Evolutionary conservation across 1,140 invertebrate species (phyloP).

Genomic region (Drosophila aff.): DNA sequence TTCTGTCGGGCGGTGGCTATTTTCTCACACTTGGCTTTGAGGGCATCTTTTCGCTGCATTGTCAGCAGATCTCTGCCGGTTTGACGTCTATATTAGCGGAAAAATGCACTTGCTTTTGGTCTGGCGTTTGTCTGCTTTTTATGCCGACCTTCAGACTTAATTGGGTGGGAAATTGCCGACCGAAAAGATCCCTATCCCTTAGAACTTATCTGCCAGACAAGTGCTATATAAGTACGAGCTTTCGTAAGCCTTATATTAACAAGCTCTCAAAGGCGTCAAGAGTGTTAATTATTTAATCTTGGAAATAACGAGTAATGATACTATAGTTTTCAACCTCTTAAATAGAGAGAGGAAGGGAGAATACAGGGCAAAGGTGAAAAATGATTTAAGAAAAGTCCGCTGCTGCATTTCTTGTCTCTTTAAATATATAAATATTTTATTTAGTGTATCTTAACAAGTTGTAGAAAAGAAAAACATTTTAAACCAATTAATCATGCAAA

Average conservation of each 20-base stretch:
- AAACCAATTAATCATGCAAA: not conserved
- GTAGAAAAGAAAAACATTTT: not conserved
- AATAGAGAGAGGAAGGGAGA: not conserved
- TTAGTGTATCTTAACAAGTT: not conserved
- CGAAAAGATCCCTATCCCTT: not conserved
- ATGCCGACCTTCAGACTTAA: constrained; percentile 22
- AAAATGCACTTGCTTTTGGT: constrained; percentile 25
- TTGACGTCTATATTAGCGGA: constrained; percentile 31
- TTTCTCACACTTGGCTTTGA: constrained; percentile 19
- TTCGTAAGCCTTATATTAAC: constrained; percentile 9
- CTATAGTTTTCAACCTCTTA: not conserved
- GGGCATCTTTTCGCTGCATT: constrained; percentile 16
- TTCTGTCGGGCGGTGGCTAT: constrained; percentile 14
- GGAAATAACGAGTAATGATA: not conserved
- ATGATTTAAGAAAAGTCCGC: not conserved
- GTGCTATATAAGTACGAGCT: not conserved
- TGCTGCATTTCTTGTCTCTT: not conserved
- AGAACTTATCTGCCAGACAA: constrained; percentile 14
- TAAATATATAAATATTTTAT: too few relatives aligned
- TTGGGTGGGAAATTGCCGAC: not conserved
- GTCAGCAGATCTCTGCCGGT: constrained; percentile 19
- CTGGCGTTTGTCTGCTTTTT: constrained; percentile 2
- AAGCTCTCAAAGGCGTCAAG: constrained; percentile 3
- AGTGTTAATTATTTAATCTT: constrained; percentile 7
- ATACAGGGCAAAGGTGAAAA: not conserved